Conservation (phyloP, 2,797 vertebrate genomes). For the Geotria australis region DNA sequence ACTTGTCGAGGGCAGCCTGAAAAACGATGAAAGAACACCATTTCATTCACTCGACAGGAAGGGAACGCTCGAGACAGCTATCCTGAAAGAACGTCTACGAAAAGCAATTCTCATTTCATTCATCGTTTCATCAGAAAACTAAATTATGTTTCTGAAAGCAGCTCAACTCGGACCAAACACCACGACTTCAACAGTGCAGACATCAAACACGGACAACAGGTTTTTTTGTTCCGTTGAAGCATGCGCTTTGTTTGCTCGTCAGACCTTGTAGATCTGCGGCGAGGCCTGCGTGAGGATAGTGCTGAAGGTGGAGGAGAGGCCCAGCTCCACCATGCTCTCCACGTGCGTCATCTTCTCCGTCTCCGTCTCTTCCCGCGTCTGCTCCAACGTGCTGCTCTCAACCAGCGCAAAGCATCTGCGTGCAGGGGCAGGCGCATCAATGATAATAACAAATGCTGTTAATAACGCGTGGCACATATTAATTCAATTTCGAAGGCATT, state of each 20-base stretch:
- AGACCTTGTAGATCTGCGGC: slow-evolving; percentile 74
- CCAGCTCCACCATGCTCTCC: slow-evolving; percentile 75
- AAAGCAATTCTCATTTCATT: no score
- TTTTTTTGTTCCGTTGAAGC: not conserved
- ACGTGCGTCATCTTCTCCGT: slow-evolving; percentile 95
- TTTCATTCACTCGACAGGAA: no score
- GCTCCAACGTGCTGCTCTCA: slow-evolving; percentile 80
- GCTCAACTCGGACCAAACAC: no score
- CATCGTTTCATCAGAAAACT: no score
- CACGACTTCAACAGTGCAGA: no score
- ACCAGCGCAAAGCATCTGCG: slow-evolving; percentile 79
- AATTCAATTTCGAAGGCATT: no score
- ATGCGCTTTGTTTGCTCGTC: not conserved
- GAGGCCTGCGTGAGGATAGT: slow-evolving; percentile 90
- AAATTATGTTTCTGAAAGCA: no score
- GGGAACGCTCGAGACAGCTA: no score
- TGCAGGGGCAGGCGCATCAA: not conserved
- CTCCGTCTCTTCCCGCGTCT: slow-evolving; percentile 83
- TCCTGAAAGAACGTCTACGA: no score
- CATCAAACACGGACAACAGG: no score
- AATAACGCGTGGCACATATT: no score
- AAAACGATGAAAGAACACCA: not conserved
- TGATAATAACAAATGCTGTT: no score
- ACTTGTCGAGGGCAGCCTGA: slow-evolving; percentile 70
- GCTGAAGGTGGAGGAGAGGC: slow-evolving; percentile 80